Base-by-base conservation (phyloP, 2,888 invertebrate genomes). In the Hypolimnas misippus region DNA sequence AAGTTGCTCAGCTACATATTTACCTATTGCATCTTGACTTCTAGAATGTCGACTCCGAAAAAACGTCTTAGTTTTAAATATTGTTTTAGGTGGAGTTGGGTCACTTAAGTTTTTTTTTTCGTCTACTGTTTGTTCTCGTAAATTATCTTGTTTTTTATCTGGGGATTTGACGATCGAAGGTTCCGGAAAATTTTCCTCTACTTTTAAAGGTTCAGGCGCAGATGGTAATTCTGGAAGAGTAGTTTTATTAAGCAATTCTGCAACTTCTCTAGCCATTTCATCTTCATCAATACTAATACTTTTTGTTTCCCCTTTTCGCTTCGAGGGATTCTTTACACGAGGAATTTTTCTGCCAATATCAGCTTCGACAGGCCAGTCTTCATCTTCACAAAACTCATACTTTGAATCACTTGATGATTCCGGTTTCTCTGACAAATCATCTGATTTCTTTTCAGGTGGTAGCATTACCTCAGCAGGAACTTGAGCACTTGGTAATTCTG, bases 381-480 rank as follows among this genome's bases (percentile, higher is more conserved):
- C 94, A 70, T 96, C 96, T 66, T 96, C 96, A 70, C 95, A 94
- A 78, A 96, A 96, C 81, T 97, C 96, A 77, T 96, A 97, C 78
- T 96, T 96, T 0, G 96, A 95, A 57, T 94, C 88, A 70, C 85
- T 88, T 0, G 88, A 83, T 16, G 90, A 83, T 71, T 93, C 86
- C 69, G 92, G 82, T 82, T 92, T 84, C 74, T 89, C 89, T 50
- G 72, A 69, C 42, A 73, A 65, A 51, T 77, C 79, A 31, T 80
- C 79, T 0, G 73, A 40, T 69, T 81, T 84, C 66, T 82, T 83
- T 62, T 87, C 87, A 54, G 71, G 57, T 17, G 74, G 70, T 33
- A 78, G 70, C 52, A 79, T 72, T 53, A 78, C 54, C 60, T 84
- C 85, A 40, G 57, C 63, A 52, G 79, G 75, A n/a, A 80, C 66